phyloP scores from a whole-genome alignment of 1,140 invertebrate species.

The Drosophila saltans region DNA sequence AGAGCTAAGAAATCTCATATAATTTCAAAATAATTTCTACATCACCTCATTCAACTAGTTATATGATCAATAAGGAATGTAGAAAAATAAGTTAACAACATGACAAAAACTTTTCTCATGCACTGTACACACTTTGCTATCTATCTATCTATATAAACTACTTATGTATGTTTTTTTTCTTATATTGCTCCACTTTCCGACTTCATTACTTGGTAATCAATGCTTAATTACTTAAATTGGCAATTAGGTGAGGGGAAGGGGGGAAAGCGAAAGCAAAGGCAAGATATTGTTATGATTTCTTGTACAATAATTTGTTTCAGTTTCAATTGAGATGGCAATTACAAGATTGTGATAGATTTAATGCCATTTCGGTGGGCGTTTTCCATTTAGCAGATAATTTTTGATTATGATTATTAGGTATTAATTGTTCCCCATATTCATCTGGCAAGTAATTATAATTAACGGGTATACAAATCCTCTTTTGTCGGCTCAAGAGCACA shows the following conservation, averaged over 20 bases:
- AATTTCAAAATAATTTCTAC: no score
- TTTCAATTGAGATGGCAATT: constrained; percentile 61
- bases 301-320: constrained; percentile 40
- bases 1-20: no score
- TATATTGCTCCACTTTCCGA: constrained; percentile 53
- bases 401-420: constrained; percentile 28
- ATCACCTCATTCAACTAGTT: no score
- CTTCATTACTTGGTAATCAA: constrained; percentile 50
- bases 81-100: no score
- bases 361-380: constrained; percentile 47
- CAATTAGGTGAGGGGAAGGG: constrained; percentile 35
- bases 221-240: constrained; percentile 60
- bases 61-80: no score
- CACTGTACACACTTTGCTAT: constrained; percentile 4
- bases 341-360: constrained; percentile 41
- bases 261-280: constrained; percentile 18
- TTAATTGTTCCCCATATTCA: constrained; percentile 41
- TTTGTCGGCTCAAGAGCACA: constrained; percentile 46
- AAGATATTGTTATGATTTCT: constrained; percentile 36
- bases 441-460: constrained; percentile 34
- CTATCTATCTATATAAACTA: constrained; percentile 1
- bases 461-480: constrained; percentile 19
- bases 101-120: not conserved
- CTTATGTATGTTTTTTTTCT: constrained; percentile 30
- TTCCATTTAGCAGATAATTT: constrained; percentile 58